phyloP scores from a whole-genome alignment of 2,113 vertebrate species.

The Drymodes brunneopygia region DNA sequence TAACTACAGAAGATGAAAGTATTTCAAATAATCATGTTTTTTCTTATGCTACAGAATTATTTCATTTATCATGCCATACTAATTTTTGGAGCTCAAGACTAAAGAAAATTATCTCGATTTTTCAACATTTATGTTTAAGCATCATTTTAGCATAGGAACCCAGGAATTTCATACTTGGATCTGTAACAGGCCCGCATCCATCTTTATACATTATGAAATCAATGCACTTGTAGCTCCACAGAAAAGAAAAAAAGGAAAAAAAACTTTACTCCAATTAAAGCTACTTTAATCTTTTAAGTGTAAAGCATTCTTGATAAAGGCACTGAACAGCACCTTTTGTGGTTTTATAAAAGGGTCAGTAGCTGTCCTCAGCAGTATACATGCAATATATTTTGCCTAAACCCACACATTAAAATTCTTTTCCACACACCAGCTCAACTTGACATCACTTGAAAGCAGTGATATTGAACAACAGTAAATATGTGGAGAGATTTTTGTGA shows the following conservation, averaged over 20 bases:
- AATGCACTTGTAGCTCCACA: neutral
- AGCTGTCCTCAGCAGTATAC: neutral
- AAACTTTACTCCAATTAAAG: neutral
- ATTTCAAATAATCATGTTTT: neutral
- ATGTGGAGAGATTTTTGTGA: neutral
- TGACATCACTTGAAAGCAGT: neutral
- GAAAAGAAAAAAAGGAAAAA: fast-evolving
- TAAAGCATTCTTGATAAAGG: neutral
- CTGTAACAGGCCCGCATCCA: neutral
- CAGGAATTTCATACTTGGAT: neutral
- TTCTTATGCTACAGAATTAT: neutral
- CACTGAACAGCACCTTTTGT: neutral
- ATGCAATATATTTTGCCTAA: neutral
- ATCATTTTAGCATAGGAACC: neutral
- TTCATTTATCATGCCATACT: neutral
- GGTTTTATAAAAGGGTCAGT: neutral
- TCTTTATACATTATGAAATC: neutral
- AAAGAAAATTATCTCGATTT: neutral
- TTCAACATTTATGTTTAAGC: neutral
- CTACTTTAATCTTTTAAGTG: neutral
- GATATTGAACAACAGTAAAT: neutral
- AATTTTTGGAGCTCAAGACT: neutral
- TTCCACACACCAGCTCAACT: neutral
- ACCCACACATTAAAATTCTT: neutral
- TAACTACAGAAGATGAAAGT: neutral